Evolutionary conservation across 2,113 vertebrate species (phyloP).

Genomic region (Tenebrosternarchus preto): DNA sequence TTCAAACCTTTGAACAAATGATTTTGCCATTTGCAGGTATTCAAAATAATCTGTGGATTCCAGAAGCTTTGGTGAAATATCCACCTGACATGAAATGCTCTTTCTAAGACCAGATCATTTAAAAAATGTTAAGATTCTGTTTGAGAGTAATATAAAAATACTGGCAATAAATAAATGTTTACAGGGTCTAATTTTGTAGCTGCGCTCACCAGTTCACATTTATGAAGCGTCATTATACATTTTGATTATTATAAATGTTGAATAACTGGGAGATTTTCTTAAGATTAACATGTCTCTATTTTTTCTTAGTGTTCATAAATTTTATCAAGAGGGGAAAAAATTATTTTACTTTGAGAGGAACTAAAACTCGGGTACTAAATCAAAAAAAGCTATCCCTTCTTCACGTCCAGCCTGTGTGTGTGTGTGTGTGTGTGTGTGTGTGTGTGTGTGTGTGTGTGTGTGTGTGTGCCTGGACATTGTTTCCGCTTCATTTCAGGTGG

Average conservation of each 20-base stretch:
- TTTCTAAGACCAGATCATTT: not conserved
- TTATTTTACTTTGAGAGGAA: not conserved
- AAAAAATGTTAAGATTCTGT: not conserved
- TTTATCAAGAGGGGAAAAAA: not conserved
- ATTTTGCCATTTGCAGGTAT: slow-evolving; percentile 42
- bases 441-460: slow-evolving; percentile 30
- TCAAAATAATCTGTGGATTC: slow-evolving; percentile 37
- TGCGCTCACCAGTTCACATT: not conserved
- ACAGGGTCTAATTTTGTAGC: not conserved
- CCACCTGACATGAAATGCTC: not conserved
- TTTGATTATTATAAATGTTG: not conserved
- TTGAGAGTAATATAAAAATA: not conserved
- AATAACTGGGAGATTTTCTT: not conserved
- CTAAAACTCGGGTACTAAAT: not conserved
- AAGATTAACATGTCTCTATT: not conserved
- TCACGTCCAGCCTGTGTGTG: not conserved
- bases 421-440: not conserved
- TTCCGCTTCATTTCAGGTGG: slow-evolving; percentile 49
- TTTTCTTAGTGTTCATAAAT: not conserved
- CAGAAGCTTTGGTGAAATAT: slow-evolving; percentile 24
- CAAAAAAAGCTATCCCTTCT: not conserved
- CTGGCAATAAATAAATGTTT: not conserved
- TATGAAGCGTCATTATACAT: not conserved
- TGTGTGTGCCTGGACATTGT: slow-evolving; percentile 39
- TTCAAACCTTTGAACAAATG: slow-evolving; percentile 30